Conservation (phyloP, 1,140 invertebrate species). For the Pantala flavescens region DNA sequence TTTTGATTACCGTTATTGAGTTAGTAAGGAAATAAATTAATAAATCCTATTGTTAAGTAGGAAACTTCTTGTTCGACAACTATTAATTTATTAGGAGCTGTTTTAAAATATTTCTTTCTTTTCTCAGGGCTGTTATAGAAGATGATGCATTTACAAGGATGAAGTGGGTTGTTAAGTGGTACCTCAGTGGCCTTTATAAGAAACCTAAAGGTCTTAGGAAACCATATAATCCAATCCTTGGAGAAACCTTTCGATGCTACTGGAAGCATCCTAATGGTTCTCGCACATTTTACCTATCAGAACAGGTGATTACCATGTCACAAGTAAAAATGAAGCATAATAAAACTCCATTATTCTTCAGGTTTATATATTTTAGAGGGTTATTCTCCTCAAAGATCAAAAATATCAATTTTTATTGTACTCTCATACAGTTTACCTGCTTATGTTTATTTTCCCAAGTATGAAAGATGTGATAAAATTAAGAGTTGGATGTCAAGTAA, state of each 20-base stretch:
- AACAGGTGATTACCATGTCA: slow-evolving; percentile 53
- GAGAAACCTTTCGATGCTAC: slow-evolving; percentile 83
- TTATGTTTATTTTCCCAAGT: too few species aligned
- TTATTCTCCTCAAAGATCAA: neutral
- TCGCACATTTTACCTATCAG: slow-evolving; percentile 84
- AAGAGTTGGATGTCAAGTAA: too few species aligned
- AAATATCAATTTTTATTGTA: neutral
- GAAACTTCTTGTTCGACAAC: too few species aligned
- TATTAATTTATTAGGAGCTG: too few species aligned
- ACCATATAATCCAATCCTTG: slow-evolving; percentile 89
- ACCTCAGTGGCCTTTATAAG: slow-evolving; percentile 70
- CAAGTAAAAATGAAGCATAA: neutral
- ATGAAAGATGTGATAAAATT: too few species aligned
- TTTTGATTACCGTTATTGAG: too few species aligned
- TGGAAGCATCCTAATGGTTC: slow-evolving; percentile 77
- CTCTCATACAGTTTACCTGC: too few species aligned
- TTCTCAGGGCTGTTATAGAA: slow-evolving; percentile 63
- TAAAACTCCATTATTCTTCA: too few species aligned
- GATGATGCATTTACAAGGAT: slow-evolving; percentile 85
- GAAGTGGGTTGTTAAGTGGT: slow-evolving; percentile 82
- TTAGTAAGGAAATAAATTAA: too few species aligned
- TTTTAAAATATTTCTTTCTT: too few species aligned
- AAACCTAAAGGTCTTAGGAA: slow-evolving; percentile 88
- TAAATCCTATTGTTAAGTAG: too few species aligned
- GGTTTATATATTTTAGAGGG: neutral